Percentiles rank a stretch among this genome's conserved stretches.
Evolutionary conservation across 2,888 invertebrate genomes (phyloP).

Genomic region (Nematopogon swammerdamellus): DNA sequence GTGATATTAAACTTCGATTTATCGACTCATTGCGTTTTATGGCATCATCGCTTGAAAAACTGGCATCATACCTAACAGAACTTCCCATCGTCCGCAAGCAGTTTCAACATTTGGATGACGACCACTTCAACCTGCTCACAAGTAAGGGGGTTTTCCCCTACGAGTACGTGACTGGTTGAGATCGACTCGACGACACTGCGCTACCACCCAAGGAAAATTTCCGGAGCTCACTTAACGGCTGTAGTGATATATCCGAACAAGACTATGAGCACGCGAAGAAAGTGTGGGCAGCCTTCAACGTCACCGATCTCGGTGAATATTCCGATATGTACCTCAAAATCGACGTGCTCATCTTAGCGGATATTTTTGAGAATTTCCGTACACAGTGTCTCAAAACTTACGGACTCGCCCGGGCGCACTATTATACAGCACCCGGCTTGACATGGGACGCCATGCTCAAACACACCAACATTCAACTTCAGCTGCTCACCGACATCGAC

Average conservation of each 20-base stretch:
- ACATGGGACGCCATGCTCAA: slow-evolving; percentile 12
- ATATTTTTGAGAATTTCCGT: slow-evolving; percentile 18
- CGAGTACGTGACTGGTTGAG: slow-evolving; percentile 11
- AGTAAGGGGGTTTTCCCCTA: slow-evolving; percentile 12
- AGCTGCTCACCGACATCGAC: slow-evolving; percentile 13
- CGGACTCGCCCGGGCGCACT: slow-evolving; percentile 14
- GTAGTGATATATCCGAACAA: slow-evolving; percentile 5
- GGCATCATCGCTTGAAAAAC: slow-evolving; percentile 2
- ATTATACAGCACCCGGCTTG: slow-evolving; percentile 7
- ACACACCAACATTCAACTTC: slow-evolving; percentile 10
- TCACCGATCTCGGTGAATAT: slow-evolving; percentile 13
- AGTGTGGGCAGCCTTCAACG: slow-evolving; percentile 13
- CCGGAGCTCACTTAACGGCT: slow-evolving; percentile 7
- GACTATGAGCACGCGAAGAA: slow-evolving; percentile 8
- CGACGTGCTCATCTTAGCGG: slow-evolving; percentile 14
- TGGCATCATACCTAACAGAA: slow-evolving; percentile 1
- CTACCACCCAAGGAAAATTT: slow-evolving; percentile 10
- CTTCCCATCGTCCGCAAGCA: neutral
- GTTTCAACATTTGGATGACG: neutral
- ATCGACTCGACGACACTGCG: slow-evolving; percentile 6
- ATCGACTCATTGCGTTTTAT: slow-evolving; percentile 8
- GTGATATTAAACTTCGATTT: slow-evolving; percentile 1
- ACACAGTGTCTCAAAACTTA: slow-evolving; percentile 11
- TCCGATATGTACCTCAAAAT: slow-evolving; percentile 15
- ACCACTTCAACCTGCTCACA: slow-evolving; percentile 1